These are phyloP conservation scores for Phymanthus crucifer DNA, from an alignment of 92 coral and sea anemone genomes.

Conservation along the genomic window DNA sequence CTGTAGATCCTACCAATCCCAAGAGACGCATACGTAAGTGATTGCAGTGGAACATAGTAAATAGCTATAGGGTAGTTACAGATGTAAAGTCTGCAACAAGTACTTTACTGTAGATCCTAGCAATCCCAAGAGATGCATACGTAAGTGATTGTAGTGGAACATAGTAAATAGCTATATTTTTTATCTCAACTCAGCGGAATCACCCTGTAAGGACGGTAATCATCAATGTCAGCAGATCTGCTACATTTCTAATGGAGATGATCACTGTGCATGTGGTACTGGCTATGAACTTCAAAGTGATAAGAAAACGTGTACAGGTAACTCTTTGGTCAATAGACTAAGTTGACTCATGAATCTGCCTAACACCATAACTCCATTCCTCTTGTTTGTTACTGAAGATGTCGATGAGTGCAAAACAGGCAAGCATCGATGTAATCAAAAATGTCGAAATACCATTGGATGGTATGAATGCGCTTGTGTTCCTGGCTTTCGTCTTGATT, in stretches of 20 bases:
- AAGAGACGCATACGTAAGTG: no score
- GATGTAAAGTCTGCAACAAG: background rate
- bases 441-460: constrained; percentile 26
- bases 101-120: no score
- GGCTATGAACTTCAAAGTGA: constrained; percentile 37
- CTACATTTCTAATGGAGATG: constrained; percentile 26
- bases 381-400: constrained; percentile 17
- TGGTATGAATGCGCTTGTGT: constrained; percentile 36
- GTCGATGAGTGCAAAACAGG: constrained; percentile 43
- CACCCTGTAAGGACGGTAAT: constrained; percentile 17
- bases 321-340: background rate
- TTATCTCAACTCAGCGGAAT: background rate
- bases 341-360: background rate
- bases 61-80: no score
- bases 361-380: background rate
- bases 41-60: no score
- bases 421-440: constrained; percentile 32
- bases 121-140: no score
- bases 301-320: constrained; percentile 46
- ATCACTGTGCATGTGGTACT: constrained; percentile 17
- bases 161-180: background rate
- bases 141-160: no score
- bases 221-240: constrained; percentile 42
- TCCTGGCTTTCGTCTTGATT: constrained; percentile 33
- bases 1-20: no score